phyloP scores from a whole-genome alignment of 2,797 vertebrate species.

The Channallabes apus region DNA sequence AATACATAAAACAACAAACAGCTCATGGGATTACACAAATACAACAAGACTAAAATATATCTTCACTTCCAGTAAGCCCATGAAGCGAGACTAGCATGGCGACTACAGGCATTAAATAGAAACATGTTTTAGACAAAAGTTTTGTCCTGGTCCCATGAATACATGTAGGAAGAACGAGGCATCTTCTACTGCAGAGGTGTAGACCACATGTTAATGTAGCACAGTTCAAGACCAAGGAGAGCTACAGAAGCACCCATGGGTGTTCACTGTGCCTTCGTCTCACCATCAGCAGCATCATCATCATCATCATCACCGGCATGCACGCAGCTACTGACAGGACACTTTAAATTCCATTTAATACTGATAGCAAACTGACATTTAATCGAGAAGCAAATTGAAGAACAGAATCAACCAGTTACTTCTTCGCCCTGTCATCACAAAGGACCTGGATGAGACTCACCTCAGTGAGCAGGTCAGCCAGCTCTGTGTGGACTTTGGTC shows the following conservation, averaged over 20 bases:
- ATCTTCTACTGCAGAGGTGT: slow-evolving; percentile 80
- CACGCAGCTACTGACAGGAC: not conserved
- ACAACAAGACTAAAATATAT: not conserved
- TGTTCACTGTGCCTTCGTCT: slow-evolving; percentile 62
- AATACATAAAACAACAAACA: too few relatives aligned
- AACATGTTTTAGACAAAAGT: not conserved
- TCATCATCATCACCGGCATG: not conserved
- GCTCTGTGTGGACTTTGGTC: slow-evolving; percentile 90
- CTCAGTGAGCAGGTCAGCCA: slow-evolving; percentile 95
- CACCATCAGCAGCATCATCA: not conserved
- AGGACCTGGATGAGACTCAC: slow-evolving; percentile 62
- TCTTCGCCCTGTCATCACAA: not conserved
- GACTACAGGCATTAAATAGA: not conserved
- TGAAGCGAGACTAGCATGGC: too few relatives aligned
- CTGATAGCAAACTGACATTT: not conserved
- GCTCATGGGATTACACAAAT: not conserved
- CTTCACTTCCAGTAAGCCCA: not conserved
- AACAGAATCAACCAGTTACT: not conserved
- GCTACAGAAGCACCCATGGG: slow-evolving; percentile 76
- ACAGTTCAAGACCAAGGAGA: slow-evolving; percentile 76
- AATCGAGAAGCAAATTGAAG: not conserved
- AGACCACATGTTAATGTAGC: slow-evolving; percentile 75
- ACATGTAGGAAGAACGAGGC: slow-evolving; percentile 70
- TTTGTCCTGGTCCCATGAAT: slow-evolving; percentile 80
- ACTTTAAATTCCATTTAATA: not conserved